Percentiles rank a stretch among this genome's conserved stretches.
These are phyloP conservation scores for Ramazzottius varieornatus DNA, from an alignment of 2,888 invertebrate genomes.

Conservation along the genomic window DNA sequence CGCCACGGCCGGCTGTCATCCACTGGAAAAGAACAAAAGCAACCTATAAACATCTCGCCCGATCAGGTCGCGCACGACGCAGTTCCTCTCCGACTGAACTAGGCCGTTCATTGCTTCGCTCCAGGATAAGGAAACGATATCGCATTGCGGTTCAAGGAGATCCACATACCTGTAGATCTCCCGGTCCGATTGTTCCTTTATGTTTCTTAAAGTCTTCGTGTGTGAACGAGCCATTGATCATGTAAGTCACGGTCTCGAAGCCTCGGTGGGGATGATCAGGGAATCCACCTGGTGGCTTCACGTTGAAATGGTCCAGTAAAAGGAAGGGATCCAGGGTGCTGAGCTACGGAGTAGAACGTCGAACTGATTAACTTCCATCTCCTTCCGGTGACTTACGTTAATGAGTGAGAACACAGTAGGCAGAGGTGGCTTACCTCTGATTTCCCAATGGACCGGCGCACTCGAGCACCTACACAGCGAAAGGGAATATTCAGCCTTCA, in stretches of 20 bases:
- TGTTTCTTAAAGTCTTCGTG: conserved; percentile 23
- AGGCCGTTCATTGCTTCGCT: too few relatives aligned
- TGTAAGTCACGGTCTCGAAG: conserved; percentile 23
- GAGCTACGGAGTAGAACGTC: conserved; percentile 12
- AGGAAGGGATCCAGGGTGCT: conserved; percentile 22
- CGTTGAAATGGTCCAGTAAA: conserved; percentile 22
- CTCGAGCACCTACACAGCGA: background rate
- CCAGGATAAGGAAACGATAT: too few relatives aligned
- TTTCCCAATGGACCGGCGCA: background rate
- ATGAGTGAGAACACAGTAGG: background rate
- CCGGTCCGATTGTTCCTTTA: conserved; percentile 17
- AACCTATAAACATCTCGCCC: too few relatives aligned
- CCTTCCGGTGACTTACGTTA: background rate
- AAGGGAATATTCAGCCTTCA: too few relatives aligned
- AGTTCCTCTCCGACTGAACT: too few relatives aligned
- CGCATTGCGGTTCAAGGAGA: background rate
- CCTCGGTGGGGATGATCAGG: conserved; percentile 25
- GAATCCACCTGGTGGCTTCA: conserved; percentile 20
- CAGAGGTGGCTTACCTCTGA: background rate
- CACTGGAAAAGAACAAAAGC: conserved; percentile 14
- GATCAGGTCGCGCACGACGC: too few relatives aligned
- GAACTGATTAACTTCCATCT: background rate
- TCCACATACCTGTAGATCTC: conserved; percentile 19
- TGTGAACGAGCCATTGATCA: conserved; percentile 17
- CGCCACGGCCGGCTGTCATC: conserved; percentile 24